Evolutionary conservation across 2,888 invertebrate species (phyloP).

Genomic region (Deroplatys truncata): DNA sequence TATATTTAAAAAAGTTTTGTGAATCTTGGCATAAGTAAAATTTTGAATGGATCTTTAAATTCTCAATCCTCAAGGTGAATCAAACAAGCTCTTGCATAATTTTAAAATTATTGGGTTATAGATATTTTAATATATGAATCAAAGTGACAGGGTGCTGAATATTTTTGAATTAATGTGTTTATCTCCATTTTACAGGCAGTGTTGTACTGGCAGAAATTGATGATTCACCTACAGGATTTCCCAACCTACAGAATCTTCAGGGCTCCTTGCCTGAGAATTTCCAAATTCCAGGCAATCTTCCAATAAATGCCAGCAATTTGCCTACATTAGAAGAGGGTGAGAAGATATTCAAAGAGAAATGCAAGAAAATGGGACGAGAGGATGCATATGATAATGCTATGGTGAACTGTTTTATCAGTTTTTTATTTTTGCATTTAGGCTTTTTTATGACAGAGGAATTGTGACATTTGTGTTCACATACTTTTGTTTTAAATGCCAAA

Average conservation of each 20-base stretch:
- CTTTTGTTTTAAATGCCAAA: too few relatives aligned
- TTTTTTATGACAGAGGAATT: too few relatives aligned
- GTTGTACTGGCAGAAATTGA: background rate
- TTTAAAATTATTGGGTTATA: too few relatives aligned
- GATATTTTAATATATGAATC: too few relatives aligned
- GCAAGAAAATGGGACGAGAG: conserved; percentile 59
- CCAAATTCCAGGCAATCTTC: conserved; percentile 1
- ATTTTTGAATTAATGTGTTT: background rate
- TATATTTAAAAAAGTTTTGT: too few relatives aligned
- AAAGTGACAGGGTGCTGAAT: background rate
- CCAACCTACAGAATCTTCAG: conserved; percentile 6
- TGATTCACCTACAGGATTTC: background rate
- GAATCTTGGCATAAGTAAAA: too few relatives aligned
- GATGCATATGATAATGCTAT: conserved; percentile 47
- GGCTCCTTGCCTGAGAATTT: background rate
- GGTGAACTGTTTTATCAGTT: conserved; percentile 32
- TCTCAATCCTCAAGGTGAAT: too few relatives aligned
- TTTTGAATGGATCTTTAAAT: too few relatives aligned
- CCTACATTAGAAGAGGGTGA: conserved; percentile 48
- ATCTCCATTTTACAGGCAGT: background rate
- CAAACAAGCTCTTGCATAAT: too few relatives aligned
- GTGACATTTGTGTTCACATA: too few relatives aligned
- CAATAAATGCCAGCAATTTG: conserved; percentile 35
- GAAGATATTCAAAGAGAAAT: conserved; percentile 58
- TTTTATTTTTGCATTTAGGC: background rate